Base-by-base conservation (phyloP, 2,797 vertebrate species). In the Pipistrellus pipistrellus region DNA sequence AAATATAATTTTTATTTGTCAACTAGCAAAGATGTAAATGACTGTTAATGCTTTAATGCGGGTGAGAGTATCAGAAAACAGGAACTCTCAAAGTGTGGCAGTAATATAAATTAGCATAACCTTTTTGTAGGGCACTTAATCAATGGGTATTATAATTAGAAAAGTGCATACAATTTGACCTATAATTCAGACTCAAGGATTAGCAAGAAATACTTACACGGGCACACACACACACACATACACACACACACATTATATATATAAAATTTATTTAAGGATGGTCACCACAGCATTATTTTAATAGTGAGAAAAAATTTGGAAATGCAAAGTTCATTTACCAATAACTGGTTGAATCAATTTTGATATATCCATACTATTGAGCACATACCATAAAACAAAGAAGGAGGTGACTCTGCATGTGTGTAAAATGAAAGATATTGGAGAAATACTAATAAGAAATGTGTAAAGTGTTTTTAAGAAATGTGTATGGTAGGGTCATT, bases 41-140 rank as follows among this genome's bases (percentile, higher is more conserved):
- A 87, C 41, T 93, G n/a, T 69, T 85, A 93, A 80, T 86, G 85
- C 75, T 91, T 90, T 77, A 88, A 90, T 92, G 78, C 55, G 88
- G 17, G 71, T 51, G 38, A 95, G 91, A 94, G 64, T 83, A 62
- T 92, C 66, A 95, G 91, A 94, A 97, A 95, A 96, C 96, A 97
- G 96, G 97, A 96, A 94, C 90, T 96, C 89, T 95, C 51, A 64
- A 73, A 59, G 25, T 73, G 51, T 68, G 44, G 69, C 11, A 3
- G 57, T 88, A 92, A 88, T 91, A 88, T 91, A 94, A 97, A 97
- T 97, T 92, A 94, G 76, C 66, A 64, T 96, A 97, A 97, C 96
- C 96, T 97, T 97, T 97, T 93, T 59, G 30, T 93, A 93, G 92
- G 78, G 83, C 83, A 93, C 96, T 97, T 96, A 85, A 96, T 88